Evolutionary conservation across 1,140 invertebrate genomes (phyloP), one percentile per base, ranked within the genome.

Genomic region (Luehdorfia chinensis): DNA sequence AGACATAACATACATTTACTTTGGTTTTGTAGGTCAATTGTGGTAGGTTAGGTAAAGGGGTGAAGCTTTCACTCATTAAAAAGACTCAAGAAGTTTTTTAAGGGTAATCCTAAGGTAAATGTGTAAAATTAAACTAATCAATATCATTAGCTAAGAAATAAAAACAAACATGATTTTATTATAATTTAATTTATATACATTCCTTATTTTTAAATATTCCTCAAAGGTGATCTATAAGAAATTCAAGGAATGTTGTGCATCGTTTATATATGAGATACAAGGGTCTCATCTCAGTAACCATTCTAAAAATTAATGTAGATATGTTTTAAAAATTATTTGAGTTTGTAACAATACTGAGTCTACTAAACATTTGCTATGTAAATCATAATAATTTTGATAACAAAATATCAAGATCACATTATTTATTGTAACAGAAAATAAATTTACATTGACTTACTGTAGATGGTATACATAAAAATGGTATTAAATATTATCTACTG

Each of bases 401-500:
- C 64, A 66, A 62, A 58, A 56, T 43, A 30, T 63, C 60, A 44
- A 63, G 74, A 68, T 70, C 56, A 78, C 65, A 66, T 72, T 73
- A 66, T 75, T 69, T 75, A 75, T 74, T 72, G 72, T 72, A 70
- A 76, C 65, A 67, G 67, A 68, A 80, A 77, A 75, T 66, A 77
- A 77, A 66, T 83, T 78, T 80, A 80, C 78, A 85, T 66, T 67
- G 59, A 85, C 81, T 85, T 80, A 85, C 78, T 64, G 67, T 71
- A 74, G 60, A 66, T 61, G 65, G 53, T 61, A 63, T 57, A 75
- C 64, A 74, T 66, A 75, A 57, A 68, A 77, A 61, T 48, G 54
- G 55, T 59, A 46, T 66, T 75, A 85, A 59, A 84, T 81, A 73
- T 68, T 69, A 75, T 95, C 94, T 51, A 95, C 94, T 64, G 93